phyloP scores from a whole-genome alignment of 2,888 invertebrate species.

The Hirtodrosophila cameraria region DNA sequence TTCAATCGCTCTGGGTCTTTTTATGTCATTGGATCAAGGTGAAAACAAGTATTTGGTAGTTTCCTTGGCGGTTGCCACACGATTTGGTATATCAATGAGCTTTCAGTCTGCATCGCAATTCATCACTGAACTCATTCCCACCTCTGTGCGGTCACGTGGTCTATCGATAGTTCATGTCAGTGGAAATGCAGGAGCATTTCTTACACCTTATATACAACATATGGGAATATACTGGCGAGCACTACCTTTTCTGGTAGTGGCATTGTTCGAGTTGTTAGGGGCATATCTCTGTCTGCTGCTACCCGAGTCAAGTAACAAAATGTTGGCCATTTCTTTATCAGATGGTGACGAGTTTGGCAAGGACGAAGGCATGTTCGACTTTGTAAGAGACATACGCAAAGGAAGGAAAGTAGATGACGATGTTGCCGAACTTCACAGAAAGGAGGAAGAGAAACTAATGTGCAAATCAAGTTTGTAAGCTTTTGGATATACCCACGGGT shows the following conservation, averaged over 20 bases:
- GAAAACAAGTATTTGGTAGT: constrained; percentile 80
- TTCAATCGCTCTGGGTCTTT: constrained; percentile 84
- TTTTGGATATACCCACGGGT: too few relatives aligned
- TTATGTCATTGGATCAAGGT: constrained; percentile 79
- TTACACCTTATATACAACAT: constrained; percentile 85
- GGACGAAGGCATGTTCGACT: constrained; percentile 59
- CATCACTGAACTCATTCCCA: constrained; percentile 87
- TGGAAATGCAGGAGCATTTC: constrained; percentile 85
- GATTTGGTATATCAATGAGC: constrained; percentile 86
- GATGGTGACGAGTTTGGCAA: constrained; percentile 66
- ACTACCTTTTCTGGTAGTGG: constrained; percentile 85
- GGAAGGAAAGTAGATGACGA: too few relatives aligned
- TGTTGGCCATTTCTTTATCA: constrained; percentile 60
- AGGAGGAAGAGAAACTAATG: not conserved
- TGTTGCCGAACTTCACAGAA: too few relatives aligned
- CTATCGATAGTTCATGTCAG: constrained; percentile 86
- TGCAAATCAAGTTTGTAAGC: constrained; percentile 13
- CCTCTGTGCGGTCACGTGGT: constrained; percentile 86
- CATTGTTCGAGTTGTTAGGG: constrained; percentile 83
- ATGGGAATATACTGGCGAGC: constrained; percentile 82
- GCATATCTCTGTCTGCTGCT: constrained; percentile 85
- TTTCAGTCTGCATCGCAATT: constrained; percentile 84
- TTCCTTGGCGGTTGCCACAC: constrained; percentile 84
- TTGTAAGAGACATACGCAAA: constrained; percentile 4
- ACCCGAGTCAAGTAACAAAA: constrained; percentile 85